Conservation (phyloP, 1,140 invertebrate genomes). For the Frieseomelitta varia region DNA sequence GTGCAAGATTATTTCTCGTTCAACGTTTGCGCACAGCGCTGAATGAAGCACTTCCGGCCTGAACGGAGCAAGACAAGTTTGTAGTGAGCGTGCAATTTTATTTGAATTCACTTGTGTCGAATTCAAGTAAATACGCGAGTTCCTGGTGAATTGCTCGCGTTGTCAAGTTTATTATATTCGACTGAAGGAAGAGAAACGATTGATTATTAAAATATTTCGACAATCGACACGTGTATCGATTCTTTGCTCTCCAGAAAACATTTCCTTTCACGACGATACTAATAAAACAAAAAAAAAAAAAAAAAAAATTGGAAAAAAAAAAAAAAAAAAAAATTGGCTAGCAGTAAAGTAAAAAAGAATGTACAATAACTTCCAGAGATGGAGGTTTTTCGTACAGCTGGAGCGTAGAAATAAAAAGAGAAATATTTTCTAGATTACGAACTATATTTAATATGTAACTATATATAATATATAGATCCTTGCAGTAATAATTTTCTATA, state of each 20-base stretch:
- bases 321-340: too few species aligned
- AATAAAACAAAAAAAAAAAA: too few species aligned
- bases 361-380: background rate
- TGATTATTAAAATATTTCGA: constrained; percentile 17
- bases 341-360: background rate
- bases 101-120: constrained; percentile 21
- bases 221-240: background rate
- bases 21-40: background rate
- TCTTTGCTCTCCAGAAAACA: background rate
- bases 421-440: background rate
- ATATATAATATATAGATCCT: too few species aligned
- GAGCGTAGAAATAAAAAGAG: background rate
- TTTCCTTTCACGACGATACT: background rate
- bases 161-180: constrained; percentile 8
- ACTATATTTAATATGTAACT: too few species aligned
- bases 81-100: background rate
- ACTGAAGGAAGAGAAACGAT: background rate
- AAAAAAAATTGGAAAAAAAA: too few species aligned
- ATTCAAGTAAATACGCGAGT: constrained; percentile 4
- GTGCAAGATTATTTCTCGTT: background rate
- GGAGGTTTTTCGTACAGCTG: background rate
- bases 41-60: background rate
- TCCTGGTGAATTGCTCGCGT: constrained; percentile 6
- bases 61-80: too few species aligned
- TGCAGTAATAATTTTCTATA: background rate